Base-by-base conservation (phyloP, 2,888 invertebrate genomes). In the Tetragnatha montana region DNA sequence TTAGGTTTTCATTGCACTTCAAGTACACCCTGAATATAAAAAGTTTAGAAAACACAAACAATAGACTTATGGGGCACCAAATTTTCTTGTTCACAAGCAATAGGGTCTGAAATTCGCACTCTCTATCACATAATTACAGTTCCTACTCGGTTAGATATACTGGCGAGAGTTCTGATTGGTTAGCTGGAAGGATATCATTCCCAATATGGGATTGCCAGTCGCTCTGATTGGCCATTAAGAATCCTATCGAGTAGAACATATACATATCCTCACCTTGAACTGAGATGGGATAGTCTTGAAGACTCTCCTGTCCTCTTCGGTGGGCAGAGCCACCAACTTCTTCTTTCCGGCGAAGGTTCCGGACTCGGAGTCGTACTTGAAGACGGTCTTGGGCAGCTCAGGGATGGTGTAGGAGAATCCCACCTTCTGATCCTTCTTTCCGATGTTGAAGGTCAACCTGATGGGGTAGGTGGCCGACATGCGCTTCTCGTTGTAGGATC, bases 311-410 rank as follows among this genome's bases (percentile, higher is more conserved):
- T 80, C 68, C 1, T 35, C 51, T 4, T 19, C 21, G 14, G 21
- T n/a, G 22, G 90, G 82, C 3, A 84, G 21, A 0, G 7, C 0
- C 22, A 17, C 71, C 60, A 84, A 21, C 0, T 12, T 14, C 8
- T 21, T 47, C 21, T 80, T 81, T n/a, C 76, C 80, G 12, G 90
- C 83, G 47, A 70, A 90, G 17, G 90, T 90, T 90, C 90, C 90
- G n/a, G 90, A 80, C 51, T 83, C 87, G 6, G 87, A 69, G n/a
- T 75, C 17, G 70, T 84, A 81, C 7, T 21, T 35, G 70, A 87
- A 50, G 17, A 90, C n/a, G 1, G 60, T 81, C 69, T 84, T 90
- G 19, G 74, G 74, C 2, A 90, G 49, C 68, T 81, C 49, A 14
- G 80, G 81, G 68, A 87, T 50, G 17, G 68, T 70, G 76, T 84